phyloP scores from a whole-genome alignment of 2,797 vertebrate genomes.

The Myripristis jacobus region DNA sequence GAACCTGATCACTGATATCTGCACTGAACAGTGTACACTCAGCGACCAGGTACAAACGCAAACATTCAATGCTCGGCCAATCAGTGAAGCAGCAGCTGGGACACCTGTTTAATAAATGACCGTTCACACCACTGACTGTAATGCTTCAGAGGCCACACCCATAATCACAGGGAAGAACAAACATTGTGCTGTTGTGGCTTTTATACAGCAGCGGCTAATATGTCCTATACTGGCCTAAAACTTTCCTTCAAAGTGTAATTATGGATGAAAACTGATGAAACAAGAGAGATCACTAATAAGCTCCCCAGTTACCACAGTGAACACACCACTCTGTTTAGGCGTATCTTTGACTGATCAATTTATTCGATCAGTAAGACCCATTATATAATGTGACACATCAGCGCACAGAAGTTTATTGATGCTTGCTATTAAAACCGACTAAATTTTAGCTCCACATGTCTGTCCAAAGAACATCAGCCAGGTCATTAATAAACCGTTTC shows the following conservation, averaged over 20 bases:
- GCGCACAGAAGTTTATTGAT: conserved; percentile 23
- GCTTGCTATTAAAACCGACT: conserved; percentile 35
- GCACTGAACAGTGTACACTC: conserved; percentile 97
- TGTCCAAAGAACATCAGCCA: neutral
- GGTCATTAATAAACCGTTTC: neutral
- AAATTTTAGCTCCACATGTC: conserved; percentile 7
- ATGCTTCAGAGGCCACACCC: neutral
- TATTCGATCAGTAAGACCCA: neutral
- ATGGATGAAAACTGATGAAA: no score
- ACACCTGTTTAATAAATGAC: no score
- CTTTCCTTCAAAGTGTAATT: no score
- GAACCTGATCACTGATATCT: conserved; percentile 99
- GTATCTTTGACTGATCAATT: neutral
- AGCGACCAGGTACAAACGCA: conserved; percentile 91
- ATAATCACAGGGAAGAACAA: neutral
- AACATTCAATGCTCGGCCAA: neutral
- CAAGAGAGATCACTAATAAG: no score
- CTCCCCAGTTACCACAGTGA: no score
- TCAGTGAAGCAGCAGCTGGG: conserved; percentile 4
- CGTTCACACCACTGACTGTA: no score
- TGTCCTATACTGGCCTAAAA: no score
- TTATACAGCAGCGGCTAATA: no score
- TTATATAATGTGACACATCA: neutral
- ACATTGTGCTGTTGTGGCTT: no score
- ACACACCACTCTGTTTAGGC: neutral